Evolutionary conservation across 2,113 vertebrate genomes (phyloP), one percentile per base, ranked within the genome.

Genomic region (Polyodon spathula): DNA sequence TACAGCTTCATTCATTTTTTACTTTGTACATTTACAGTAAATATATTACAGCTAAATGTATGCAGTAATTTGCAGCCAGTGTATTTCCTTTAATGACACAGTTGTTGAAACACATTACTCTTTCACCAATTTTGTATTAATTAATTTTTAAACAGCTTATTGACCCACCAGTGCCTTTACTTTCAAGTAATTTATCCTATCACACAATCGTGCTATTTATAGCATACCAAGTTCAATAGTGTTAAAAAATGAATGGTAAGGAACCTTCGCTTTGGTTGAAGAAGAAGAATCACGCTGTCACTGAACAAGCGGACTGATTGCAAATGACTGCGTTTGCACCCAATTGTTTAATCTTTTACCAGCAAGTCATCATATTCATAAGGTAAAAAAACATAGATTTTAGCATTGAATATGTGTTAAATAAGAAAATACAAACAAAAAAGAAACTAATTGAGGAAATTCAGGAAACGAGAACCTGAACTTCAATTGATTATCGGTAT

Each of bases 151-250:
- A 50, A 10, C 48, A n/a, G 48, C 15, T 10, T 12, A 50, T 50
- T 50, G 48, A 50, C 48, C 12, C 6, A 2, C 48, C 6, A n/a
- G 12, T n/a, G 48, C 11, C 48, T 50, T n/a, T n/a, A 50, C 48
- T 50, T 10, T n/a, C 12, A 11, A 50, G 48, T n/a, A 50, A 12
- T 12, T 11, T 14, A 17, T 37, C 7, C 11, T 16, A 27, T 54
- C 10, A 37, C 17, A 27, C 37, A 12, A 6, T 55, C 5, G 10
- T 38, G 55, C 40, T 67, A 68, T 79, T 74, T 70, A 69, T 68
- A 70, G 67, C 46, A 66, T 37, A 50, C 55, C 59, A 71, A 66
- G 42, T 73, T 66, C 71, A 70, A 59, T 68, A 56, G 58, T 41
- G 40, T 52, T 70, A 43, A 72, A 66, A 68, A 63, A 73, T 73